These are phyloP conservation scores for Drosophila nannoptera DNA, from an alignment of 1,140 invertebrate species.

Conservation along the genomic window DNA sequence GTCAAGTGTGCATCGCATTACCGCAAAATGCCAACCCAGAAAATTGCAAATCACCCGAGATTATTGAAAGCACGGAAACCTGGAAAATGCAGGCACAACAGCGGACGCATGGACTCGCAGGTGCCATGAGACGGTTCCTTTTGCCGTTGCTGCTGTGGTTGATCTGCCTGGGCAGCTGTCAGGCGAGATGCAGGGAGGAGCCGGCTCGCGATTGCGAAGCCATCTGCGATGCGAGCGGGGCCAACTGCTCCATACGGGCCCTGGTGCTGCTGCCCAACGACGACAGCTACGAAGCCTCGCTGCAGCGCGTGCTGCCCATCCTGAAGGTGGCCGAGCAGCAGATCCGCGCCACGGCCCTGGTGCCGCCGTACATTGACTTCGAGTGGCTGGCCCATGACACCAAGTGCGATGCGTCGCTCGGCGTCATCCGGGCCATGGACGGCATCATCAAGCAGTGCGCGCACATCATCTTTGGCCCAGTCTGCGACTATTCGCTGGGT, in stretches of 20 bases:
- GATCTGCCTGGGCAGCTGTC: constrained; percentile 19
- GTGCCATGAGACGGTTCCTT: constrained; percentile 17
- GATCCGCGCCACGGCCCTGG: constrained; percentile 78
- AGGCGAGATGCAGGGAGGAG: constrained; percentile 78
- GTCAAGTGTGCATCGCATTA: background rate
- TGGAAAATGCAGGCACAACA: too few species aligned
- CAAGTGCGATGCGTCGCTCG: constrained; percentile 84
- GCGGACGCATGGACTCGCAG: background rate
- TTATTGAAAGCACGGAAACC: constrained; percentile 6
- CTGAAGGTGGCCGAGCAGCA: constrained; percentile 82
- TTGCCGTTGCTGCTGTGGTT: constrained; percentile 26
- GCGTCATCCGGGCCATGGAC: constrained; percentile 84
- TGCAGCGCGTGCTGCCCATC: constrained; percentile 81
- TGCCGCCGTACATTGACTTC: constrained; percentile 82
- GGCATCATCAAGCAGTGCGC: constrained; percentile 84
- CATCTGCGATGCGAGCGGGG: constrained; percentile 77
- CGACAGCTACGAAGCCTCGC: constrained; percentile 80
- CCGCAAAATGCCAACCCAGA: constrained; percentile 14
- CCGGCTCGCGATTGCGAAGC: constrained; percentile 79
- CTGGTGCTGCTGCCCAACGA: constrained; percentile 81
- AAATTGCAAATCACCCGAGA: constrained; percentile 24
- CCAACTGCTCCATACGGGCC: constrained; percentile 80
- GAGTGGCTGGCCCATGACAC: constrained; percentile 83
- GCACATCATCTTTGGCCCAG: constrained; percentile 86
- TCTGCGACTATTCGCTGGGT: constrained; percentile 88